Conservation (phyloP, 2,797 vertebrate genomes). For the Emys orbicularis region DNA sequence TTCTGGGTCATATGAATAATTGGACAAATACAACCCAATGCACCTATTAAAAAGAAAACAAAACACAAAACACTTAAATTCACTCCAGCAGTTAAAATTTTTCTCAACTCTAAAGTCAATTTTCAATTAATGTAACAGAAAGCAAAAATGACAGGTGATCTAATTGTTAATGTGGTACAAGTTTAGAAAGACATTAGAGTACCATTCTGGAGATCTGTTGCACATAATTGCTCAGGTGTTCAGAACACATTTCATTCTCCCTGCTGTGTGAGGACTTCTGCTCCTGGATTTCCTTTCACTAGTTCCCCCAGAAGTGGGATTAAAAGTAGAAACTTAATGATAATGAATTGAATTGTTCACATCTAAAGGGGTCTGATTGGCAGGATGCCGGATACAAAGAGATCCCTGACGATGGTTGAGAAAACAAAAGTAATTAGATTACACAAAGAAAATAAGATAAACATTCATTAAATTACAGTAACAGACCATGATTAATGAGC, state of each 20-base stretch:
- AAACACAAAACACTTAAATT: constrained; percentile 29
- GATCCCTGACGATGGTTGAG: constrained; percentile 74
- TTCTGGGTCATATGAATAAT: neutral
- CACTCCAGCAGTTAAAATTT: neutral
- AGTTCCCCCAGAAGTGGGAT: constrained; percentile 75
- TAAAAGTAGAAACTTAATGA: constrained; percentile 80
- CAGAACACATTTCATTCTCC: constrained; percentile 58
- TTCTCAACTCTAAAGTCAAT: constrained; percentile 21
- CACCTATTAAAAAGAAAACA: constrained; percentile 31
- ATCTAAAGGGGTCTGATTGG: constrained; percentile 78
- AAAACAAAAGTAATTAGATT: constrained; percentile 84
- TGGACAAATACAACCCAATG: neutral
- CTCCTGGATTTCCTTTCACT: constrained; percentile 71
- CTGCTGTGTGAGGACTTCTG: constrained; percentile 62
- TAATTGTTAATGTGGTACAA: constrained; percentile 70
- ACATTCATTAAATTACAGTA: constrained; percentile 84
- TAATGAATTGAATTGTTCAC: constrained; percentile 86
- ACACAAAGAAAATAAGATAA: constrained; percentile 85
- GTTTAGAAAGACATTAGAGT: constrained; percentile 74
- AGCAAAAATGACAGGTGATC: constrained; percentile 65
- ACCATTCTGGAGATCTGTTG: constrained; percentile 55
- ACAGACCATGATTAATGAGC: constrained; percentile 83
- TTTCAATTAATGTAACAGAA: constrained; percentile 59
- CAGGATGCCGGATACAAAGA: constrained; percentile 77
- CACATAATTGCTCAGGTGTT: constrained; percentile 78